Evolutionary conservation across 2,797 vertebrate genomes (phyloP).

Genomic region (Ambastaia sidthimunki): DNA sequence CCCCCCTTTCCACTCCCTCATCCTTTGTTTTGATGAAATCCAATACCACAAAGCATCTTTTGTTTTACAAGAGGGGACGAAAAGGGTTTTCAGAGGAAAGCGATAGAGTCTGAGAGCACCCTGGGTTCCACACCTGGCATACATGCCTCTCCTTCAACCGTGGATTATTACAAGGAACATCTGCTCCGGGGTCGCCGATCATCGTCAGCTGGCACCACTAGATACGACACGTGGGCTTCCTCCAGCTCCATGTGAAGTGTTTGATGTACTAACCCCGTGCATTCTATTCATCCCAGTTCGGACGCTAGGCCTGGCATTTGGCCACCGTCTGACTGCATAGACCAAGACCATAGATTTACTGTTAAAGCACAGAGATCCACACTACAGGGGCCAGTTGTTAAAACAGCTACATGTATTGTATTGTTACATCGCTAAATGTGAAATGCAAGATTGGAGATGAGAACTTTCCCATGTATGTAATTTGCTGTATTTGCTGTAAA

Average conservation of each 20-base stretch:
- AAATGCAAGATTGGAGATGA: neutral
- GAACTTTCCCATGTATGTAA: conserved; percentile 20
- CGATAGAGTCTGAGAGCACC: conserved; percentile 68
- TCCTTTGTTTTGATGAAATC: conserved; percentile 78
- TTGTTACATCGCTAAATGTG: conserved; percentile 19
- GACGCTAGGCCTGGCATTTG: conserved; percentile 17
- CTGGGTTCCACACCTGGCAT: conserved; percentile 79
- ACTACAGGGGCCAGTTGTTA: conserved; percentile 27
- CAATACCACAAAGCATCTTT: conserved; percentile 82
- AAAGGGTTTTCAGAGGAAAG: conserved; percentile 62
- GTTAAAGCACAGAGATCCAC: conserved; percentile 15
- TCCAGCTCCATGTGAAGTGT: conserved; percentile 1
- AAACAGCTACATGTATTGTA: conserved; percentile 31
- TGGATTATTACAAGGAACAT: conserved; percentile 85
- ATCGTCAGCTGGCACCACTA: conserved; percentile 77
- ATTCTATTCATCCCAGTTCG: conserved; percentile 18
- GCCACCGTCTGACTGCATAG: neutral
- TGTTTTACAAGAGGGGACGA: conserved; percentile 69
- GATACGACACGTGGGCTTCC: conserved; percentile 68
- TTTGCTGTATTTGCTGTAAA: conserved; percentile 21
- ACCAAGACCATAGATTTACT: conserved; percentile 18
- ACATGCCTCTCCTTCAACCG: conserved; percentile 80
- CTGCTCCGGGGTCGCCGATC: conserved; percentile 79
- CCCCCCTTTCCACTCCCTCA: conserved; percentile 59
- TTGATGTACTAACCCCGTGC: conserved; percentile 28